A percentile compares a stretch with the other conserved stretches of the same genome.
These are phyloP conservation scores for Drosophila murphyi DNA, from an alignment of 1,140 invertebrate species.

Conservation along the genomic window DNA sequence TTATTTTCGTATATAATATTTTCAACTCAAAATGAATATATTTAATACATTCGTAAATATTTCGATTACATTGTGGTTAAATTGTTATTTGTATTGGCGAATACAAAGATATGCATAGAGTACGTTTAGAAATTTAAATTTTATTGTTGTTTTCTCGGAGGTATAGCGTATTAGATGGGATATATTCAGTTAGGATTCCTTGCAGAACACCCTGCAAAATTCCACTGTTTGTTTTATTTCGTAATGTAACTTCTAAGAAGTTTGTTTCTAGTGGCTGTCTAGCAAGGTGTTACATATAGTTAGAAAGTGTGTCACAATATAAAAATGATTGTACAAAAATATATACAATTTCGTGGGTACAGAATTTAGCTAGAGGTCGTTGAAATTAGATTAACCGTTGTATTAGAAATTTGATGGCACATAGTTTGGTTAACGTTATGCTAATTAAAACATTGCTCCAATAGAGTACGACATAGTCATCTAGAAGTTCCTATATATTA, in stretches of 20 bases:
- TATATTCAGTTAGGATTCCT: constrained; percentile 43
- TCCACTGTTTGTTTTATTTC: not conserved
- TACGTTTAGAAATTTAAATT: constrained; percentile 38
- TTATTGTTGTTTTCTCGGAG: constrained; percentile 41
- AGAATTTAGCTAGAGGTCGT: constrained; percentile 55
- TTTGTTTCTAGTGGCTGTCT: not conserved
- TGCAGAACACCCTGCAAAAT: constrained; percentile 12
- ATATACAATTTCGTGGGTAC: constrained; percentile 60
- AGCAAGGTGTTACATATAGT: not conserved
- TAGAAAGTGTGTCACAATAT: constrained; percentile 34
- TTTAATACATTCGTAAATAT: constrained; percentile 40
- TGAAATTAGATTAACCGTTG: constrained; percentile 19
- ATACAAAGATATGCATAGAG: constrained; percentile 37
- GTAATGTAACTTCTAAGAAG: not conserved
- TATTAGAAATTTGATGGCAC: constrained; percentile 51
- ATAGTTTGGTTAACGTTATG: constrained; percentile 28
- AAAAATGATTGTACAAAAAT: constrained; percentile 52
- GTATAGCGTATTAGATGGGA: constrained; percentile 66
- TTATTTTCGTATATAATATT: not conserved
- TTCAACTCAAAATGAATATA: constrained; percentile 22
- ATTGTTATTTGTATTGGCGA: constrained; percentile 22
- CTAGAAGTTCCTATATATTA: not conserved
- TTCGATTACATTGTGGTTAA: constrained; percentile 29
- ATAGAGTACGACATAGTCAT: constrained; percentile 12
- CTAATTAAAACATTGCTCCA: constrained; percentile 16